phyloP scores from a whole-genome alignment of 2,888 invertebrate species.

The Trisateles emortualis region DNA sequence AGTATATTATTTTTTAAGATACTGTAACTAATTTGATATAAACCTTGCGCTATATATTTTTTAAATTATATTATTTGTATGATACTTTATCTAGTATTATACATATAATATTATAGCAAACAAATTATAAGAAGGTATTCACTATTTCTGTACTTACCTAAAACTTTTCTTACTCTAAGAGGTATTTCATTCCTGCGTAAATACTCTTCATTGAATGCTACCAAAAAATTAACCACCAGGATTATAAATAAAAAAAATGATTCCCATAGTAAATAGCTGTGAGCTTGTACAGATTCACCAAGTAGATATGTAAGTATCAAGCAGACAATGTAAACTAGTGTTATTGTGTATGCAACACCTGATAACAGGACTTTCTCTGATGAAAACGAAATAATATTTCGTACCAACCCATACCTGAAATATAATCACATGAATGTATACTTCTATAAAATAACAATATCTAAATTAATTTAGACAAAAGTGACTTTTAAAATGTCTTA shows the following conservation, averaged over 20 bases:
- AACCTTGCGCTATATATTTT: too few relatives aligned
- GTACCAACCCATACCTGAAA: constrained; percentile 69
- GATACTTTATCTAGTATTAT: too few relatives aligned
- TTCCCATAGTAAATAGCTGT: constrained; percentile 76
- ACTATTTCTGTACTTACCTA: constrained; percentile 74
- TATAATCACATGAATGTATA: constrained; percentile 13
- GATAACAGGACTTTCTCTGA: constrained; percentile 79
- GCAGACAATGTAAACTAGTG: constrained; percentile 73
- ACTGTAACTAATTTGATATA: too few relatives aligned
- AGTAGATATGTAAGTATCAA: constrained; percentile 75
- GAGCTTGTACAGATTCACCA: constrained; percentile 75
- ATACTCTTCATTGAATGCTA: constrained; percentile 82
- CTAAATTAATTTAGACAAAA: not conserved
- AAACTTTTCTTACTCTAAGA: constrained; percentile 78
- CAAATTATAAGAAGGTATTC: too few relatives aligned
- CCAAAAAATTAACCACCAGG: constrained; percentile 74
- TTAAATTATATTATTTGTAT: too few relatives aligned
- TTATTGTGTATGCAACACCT: constrained; percentile 79
- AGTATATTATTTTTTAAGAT: too few relatives aligned
- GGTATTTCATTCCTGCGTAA: constrained; percentile 85
- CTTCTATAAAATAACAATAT: not conserved
- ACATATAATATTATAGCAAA: too few relatives aligned
- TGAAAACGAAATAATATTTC: constrained; percentile 79
- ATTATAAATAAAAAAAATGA: constrained; percentile 77
- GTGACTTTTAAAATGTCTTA: too few relatives aligned